Conservation (phyloP, 2,888 invertebrate genomes). For the Archips xylosteana region DNA sequence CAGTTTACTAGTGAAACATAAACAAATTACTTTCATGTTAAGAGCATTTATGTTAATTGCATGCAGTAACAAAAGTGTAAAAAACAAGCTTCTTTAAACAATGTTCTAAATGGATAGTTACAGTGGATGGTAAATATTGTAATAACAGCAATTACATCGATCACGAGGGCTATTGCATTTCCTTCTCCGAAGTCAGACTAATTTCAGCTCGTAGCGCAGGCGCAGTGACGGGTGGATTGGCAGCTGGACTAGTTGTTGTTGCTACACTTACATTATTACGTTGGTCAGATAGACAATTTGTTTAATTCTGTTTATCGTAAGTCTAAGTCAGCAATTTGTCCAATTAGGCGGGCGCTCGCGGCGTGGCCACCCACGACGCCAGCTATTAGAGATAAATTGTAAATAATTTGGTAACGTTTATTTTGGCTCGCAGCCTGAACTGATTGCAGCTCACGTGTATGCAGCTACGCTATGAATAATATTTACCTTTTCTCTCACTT, state of each 20-base stretch:
- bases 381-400: slow-evolving; percentile 83
- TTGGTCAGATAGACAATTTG: slow-evolving; percentile 73
- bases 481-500: slow-evolving; percentile 10
- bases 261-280: slow-evolving; percentile 52
- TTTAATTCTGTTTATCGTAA: slow-evolving; percentile 80
- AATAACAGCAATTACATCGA: slow-evolving; percentile 33
- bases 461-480: slow-evolving; percentile 7
- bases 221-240: slow-evolving; percentile 30
- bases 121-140: slow-evolving; percentile 15
- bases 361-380: slow-evolving; percentile 75
- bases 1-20: slow-evolving; percentile 3
- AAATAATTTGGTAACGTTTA: slow-evolving; percentile 79
- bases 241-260: slow-evolving; percentile 26
- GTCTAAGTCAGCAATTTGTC: slow-evolving; percentile 82
- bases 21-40: not conserved
- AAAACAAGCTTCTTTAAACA: not conserved
- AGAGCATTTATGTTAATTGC: not conserved
- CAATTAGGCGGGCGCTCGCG: slow-evolving; percentile 74
- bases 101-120: slow-evolving; percentile 13
- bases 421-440: slow-evolving; percentile 58
- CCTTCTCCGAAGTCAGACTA: slow-evolving; percentile 22
- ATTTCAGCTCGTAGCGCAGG: slow-evolving; percentile 24
- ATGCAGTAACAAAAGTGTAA: not conserved
- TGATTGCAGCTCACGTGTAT: slow-evolving; percentile 56
- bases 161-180: slow-evolving; percentile 31